Percentiles rank a stretch among this genome's conserved stretches.
These are phyloP conservation scores for Henicopernis longicauda DNA, from an alignment of 2,113 vertebrate species.

Conservation along the genomic window DNA sequence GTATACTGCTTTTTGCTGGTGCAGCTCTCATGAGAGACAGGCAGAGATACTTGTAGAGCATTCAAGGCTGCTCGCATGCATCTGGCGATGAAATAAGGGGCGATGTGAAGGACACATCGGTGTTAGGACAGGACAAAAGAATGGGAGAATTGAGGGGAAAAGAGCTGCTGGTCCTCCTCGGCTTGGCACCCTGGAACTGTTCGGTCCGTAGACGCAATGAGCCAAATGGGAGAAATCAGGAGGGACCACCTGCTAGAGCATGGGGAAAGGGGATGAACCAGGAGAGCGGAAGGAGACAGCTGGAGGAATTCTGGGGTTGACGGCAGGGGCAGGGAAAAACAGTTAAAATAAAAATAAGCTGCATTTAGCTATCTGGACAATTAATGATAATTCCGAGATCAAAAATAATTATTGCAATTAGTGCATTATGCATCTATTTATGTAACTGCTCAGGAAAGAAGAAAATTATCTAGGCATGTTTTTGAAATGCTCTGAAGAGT, in stretches of 20 bases:
- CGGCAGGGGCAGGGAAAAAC: neutral
- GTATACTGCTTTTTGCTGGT: neutral
- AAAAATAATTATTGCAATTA: slow-evolving; percentile 40
- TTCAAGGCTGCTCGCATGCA: neutral
- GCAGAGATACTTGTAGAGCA: neutral
- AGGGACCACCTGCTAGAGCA: neutral
- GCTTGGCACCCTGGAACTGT: neutral
- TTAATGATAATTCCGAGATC: neutral
- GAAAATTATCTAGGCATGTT: neutral
- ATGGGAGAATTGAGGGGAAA: neutral
- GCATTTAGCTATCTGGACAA: neutral
- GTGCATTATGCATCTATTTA: slow-evolving; percentile 4
- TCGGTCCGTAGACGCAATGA: fast-evolving
- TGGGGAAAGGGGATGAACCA: neutral
- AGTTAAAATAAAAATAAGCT: neutral
- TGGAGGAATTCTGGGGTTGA: neutral
- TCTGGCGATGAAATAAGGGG: neutral
- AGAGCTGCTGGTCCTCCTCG: neutral
- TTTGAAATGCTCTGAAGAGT: neutral
- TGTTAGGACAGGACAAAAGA: neutral
- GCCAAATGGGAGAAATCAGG: neutral
- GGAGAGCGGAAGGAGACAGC: neutral
- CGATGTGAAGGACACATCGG: neutral
- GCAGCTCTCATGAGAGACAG: neutral
- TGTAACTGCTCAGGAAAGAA: slow-evolving; percentile 34